Base-by-base conservation (phyloP, 1,140 invertebrate species). In the Chelonus insularis region DNA sequence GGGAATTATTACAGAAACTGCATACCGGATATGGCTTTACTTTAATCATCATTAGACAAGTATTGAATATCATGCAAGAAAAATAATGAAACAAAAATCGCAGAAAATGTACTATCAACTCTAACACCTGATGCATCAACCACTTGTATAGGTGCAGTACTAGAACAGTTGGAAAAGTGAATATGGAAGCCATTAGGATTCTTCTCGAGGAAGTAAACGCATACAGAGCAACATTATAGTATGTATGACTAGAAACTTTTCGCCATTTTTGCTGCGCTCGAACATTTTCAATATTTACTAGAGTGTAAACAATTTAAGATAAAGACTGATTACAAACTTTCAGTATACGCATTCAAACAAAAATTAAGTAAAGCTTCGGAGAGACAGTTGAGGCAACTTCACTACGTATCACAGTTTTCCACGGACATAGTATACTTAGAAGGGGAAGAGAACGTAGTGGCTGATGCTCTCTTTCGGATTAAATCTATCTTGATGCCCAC, bases 1-100 rank as follows among this genome's bases (percentile, higher is more conserved):
- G 45, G 76, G 0, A 79, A 80, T 54, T 81, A 73, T 65, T 79
- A 79, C 56, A 50, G 68, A 6, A 25, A 64, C 14, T 72, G 63
- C 50, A 55, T 76, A 1, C 68, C 67, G 8, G 1, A 39, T 66
- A 25, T 70, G 4, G 67, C 70, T 6, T 18, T 67, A 18, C 18
- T 50, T 25, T 68, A 72, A 43, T 14, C 23, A 12, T 41, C 45
- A 11, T 60, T 77, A 14, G 60, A 61, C 41, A 11, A 45, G 11
- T 61, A 63, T 12, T 25, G 63, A 1, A 63, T 62, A 43, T 69
- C 12, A 8, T 43, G 12, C 7, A 43, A 16, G 6, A 43, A 43
- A 43, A 43, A 43, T 1, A 14, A 43, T 8, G 16, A 67, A 7
- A 20, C n/a, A n/a, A 67, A 63, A 9, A 73, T 80, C 7, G 1